phyloP scores from a whole-genome alignment of 2,113 vertebrate genomes.

The Cricetomys ansorgei region DNA sequence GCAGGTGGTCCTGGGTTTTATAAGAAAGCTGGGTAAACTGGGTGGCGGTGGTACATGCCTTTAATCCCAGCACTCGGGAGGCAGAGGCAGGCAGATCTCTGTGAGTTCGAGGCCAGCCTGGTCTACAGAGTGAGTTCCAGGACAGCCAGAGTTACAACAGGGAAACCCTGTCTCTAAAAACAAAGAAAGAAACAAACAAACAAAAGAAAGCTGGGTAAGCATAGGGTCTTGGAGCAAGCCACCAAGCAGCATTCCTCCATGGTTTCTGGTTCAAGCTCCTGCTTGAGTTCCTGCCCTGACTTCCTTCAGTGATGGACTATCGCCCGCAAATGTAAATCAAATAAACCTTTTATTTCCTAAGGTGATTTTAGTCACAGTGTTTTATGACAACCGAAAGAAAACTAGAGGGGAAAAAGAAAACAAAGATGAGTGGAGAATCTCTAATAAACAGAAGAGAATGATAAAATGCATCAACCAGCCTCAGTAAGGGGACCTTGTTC shows the following conservation, averaged over 20 bases:
- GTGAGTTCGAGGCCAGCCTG: too few relatives aligned
- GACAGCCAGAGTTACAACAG: too few relatives aligned
- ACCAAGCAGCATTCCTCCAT: neutral
- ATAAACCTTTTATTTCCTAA: too few relatives aligned
- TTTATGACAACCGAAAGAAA: neutral
- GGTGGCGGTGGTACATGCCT: too few relatives aligned
- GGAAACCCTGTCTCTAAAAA: too few relatives aligned
- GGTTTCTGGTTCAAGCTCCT: neutral
- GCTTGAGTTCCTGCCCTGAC: neutral
- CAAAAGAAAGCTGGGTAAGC: neutral
- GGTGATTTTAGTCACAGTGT: neutral
- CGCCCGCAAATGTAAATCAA: neutral
- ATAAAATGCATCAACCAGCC: neutral
- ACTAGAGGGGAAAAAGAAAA: neutral
- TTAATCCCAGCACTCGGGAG: too few relatives aligned
- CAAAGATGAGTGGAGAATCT: neutral
- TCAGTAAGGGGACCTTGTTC: rapidly evolving
- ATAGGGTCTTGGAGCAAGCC: neutral
- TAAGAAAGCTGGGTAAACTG: neutral
- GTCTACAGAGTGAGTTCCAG: too few relatives aligned
- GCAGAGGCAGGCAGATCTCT: too few relatives aligned
- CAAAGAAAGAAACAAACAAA: too few relatives aligned
- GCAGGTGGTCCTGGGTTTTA: neutral
- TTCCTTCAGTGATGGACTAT: neutral
- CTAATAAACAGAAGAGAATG: neutral